Conservation (phyloP, 2,888 invertebrate genomes). For the Nezara viridula region DNA sequence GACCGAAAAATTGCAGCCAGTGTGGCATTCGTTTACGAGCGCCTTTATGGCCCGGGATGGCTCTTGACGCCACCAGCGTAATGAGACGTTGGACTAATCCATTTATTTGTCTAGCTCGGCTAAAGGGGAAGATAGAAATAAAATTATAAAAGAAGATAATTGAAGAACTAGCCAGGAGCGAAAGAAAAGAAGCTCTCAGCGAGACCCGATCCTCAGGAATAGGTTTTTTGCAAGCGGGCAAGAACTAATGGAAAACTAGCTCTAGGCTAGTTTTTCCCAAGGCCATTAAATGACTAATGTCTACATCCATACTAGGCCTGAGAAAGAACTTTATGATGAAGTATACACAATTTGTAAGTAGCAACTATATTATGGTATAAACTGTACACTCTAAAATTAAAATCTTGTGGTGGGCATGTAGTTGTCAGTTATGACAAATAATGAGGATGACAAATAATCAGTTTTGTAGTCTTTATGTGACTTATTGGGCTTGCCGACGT, state of each 20-base stretch:
- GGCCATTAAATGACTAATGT: conserved; percentile 22
- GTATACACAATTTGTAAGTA: background rate
- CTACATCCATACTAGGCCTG: conserved; percentile 3
- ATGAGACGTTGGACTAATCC: conserved; percentile 3
- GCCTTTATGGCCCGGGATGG: background rate
- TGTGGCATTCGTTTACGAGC: background rate
- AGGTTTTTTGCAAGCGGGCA: conserved; percentile 8
- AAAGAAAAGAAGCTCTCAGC: conserved; percentile 19
- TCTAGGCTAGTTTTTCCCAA: conserved; percentile 12
- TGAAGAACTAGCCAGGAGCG: conserved; percentile 8
- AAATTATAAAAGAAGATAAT: conserved; percentile 36
- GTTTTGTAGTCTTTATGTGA: no score
- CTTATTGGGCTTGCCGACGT: no score
- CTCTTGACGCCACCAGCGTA: background rate
- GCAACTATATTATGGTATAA: background rate
- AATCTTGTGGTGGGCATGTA: no score
- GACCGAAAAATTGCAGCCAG: background rate
- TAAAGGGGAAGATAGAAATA: background rate
- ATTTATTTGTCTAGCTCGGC: conserved; percentile 35
- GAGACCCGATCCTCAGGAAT: conserved; percentile 25
- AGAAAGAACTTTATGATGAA: background rate
- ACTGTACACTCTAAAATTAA: no score
- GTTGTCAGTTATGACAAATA: no score
- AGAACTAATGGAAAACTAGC: conserved; percentile 40
- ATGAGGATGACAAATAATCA: no score